Conservation (phyloP, 2,888 invertebrate genomes). For the Stomorhina lunata region DNA sequence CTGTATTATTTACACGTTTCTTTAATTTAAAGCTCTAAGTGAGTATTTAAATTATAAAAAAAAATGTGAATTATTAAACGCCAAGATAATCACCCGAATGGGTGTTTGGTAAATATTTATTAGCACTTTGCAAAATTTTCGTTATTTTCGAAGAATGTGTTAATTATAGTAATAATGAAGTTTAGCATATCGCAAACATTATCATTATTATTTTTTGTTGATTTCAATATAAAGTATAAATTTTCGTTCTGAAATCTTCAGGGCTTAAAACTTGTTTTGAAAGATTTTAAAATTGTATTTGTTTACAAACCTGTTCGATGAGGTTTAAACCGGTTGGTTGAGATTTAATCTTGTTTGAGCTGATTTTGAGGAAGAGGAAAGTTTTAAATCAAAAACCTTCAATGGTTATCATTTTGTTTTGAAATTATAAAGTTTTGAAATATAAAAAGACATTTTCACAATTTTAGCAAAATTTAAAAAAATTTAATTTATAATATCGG, state of each 20-base stretch:
- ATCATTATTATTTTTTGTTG: not conserved
- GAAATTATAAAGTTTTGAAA: too few relatives aligned
- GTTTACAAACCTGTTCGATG: conserved; percentile 20
- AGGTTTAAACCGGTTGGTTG: conserved; percentile 29
- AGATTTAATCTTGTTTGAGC: conserved; percentile 13
- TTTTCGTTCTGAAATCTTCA: not conserved
- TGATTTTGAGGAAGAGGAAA: not conserved
- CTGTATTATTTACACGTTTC: not conserved
- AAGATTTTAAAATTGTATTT: too few relatives aligned
- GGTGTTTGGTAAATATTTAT: not conserved
- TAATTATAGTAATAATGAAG: conserved; percentile 7
- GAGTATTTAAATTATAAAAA: too few relatives aligned
- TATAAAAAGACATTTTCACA: too few relatives aligned
- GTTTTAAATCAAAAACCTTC: too few relatives aligned
- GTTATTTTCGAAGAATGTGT: not conserved
- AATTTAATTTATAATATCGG: too few relatives aligned
- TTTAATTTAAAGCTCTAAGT: too few relatives aligned
- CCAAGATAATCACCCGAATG: not conserved
- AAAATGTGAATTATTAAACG: not conserved
- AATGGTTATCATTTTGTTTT: too few relatives aligned
- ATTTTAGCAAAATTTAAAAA: too few relatives aligned
- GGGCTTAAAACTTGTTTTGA: not conserved
- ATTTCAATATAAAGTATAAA: too few relatives aligned
- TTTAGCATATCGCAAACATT: not conserved
- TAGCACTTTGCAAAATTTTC: not conserved